Percentiles rank a stretch among this genome's conserved stretches.
phyloP scores from a whole-genome alignment of 2,888 invertebrate species.

The Xestia ashworthii region DNA sequence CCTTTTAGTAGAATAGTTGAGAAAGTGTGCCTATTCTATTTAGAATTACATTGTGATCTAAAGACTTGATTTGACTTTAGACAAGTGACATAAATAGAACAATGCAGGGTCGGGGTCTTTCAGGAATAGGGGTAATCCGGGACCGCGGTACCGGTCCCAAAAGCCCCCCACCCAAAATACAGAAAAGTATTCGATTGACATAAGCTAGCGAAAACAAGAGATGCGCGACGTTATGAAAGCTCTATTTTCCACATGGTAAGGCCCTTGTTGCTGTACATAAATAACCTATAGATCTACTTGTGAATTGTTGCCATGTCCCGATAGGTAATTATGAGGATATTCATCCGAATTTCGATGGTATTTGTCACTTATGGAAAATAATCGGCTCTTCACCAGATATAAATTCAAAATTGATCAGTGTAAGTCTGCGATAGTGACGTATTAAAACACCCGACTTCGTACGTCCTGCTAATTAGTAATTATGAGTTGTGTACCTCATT shows the following conservation, averaged over 20 bases:
- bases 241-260: too few relatives aligned
- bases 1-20: background rate
- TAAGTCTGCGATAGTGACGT: background rate
- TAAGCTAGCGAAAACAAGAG: background rate
- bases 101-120: too few relatives aligned
- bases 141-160: too few relatives aligned
- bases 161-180: too few relatives aligned
- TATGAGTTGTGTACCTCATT: conserved; percentile 18
- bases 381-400: background rate
- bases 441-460: background rate
- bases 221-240: too few relatives aligned
- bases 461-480: conserved; percentile 28
- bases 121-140: too few relatives aligned
- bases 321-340: background rate
- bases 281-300: background rate
- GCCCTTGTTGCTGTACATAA: too few relatives aligned
- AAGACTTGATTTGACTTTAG: too few relatives aligned
- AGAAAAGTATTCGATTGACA: background rate
- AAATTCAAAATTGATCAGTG: background rate
- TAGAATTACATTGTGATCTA: too few relatives aligned
- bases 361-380: background rate
- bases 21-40: background rate
- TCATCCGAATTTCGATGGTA: background rate
- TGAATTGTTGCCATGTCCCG: background rate
- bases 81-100: too few relatives aligned